phyloP scores from a whole-genome alignment of 2,113 vertebrate species.

The Cheirogaleus medius region DNA sequence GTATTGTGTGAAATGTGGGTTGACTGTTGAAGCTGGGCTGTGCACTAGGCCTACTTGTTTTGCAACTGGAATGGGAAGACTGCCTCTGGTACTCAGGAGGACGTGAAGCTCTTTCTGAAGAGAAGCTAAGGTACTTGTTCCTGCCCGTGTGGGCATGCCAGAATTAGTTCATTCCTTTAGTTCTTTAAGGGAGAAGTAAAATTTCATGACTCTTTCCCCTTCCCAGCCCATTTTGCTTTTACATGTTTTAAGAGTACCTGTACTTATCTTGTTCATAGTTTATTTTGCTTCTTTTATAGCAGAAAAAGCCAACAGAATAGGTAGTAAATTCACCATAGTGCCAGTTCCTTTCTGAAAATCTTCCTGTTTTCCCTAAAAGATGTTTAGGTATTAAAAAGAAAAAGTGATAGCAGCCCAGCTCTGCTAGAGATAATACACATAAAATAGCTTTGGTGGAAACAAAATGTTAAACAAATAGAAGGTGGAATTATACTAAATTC shows the following conservation, averaged over 20 bases:
- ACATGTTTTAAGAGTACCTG: not conserved
- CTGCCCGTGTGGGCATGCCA: not conserved
- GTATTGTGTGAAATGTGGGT: not conserved
- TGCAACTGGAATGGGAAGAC: slow-evolving; percentile 21
- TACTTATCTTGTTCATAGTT: slow-evolving; percentile 17
- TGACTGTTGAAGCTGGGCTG: slow-evolving; percentile 41
- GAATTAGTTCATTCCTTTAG: slow-evolving; percentile 29
- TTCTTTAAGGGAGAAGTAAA: slow-evolving; percentile 7
- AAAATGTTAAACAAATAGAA: slow-evolving; percentile 21
- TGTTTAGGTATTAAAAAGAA: slow-evolving; percentile 1
- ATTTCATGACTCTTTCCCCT: slow-evolving; percentile 4
- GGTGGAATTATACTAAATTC: slow-evolving; percentile 30
- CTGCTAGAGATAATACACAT: not conserved
- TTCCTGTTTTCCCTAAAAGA: slow-evolving; percentile 16
- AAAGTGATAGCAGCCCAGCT: not conserved
- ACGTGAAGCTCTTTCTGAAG: slow-evolving; percentile 14
- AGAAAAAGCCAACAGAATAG: slow-evolving; percentile 39
- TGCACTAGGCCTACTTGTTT: not conserved
- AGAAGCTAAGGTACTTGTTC: not conserved
- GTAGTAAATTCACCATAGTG: not conserved
- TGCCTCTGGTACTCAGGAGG: not conserved
- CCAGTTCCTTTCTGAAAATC: slow-evolving; percentile 42
- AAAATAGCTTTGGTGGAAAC: slow-evolving; percentile 15
- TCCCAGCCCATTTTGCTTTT: slow-evolving; percentile 14
- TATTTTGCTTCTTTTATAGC: slow-evolving; percentile 45